Percentiles rank a stretch among this genome's conserved stretches.
These are phyloP conservation scores for Pocillopora meandrina DNA, from an alignment of 92 coral and sea anemone genomes.

Conservation along the genomic window DNA sequence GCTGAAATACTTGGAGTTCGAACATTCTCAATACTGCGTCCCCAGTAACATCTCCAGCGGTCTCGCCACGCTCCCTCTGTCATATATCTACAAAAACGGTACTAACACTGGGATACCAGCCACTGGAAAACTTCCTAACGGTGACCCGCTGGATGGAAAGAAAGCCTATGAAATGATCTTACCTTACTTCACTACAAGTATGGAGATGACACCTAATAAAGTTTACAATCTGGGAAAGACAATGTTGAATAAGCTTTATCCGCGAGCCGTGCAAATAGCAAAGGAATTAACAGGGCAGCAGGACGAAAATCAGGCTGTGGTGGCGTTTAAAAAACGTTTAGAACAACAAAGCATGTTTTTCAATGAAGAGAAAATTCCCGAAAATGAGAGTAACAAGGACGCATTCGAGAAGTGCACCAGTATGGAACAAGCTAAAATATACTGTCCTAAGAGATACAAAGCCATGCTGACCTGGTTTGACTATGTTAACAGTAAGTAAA, in stretches of 20 bases:
- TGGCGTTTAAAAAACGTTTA: conserved; percentile 67
- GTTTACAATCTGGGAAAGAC: conserved; percentile 68
- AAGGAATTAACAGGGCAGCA: conserved; percentile 60
- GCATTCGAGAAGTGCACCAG: conserved; percentile 79
- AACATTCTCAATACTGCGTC: conserved; percentile 86
- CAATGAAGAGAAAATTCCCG: conserved; percentile 83
- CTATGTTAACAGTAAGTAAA: conserved; percentile 77
- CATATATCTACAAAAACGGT: conserved; percentile 75
- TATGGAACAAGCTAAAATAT: conserved; percentile 69
- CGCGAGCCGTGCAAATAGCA: conserved; percentile 82
- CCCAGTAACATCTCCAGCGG: conserved; percentile 95
- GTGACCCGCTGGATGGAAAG: conserved; percentile 73
- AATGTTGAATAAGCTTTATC: conserved; percentile 71
- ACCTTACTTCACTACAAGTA: conserved; percentile 86
- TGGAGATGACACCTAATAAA: conserved; percentile 69
- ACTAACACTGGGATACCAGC: conserved; percentile 63
- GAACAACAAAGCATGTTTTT: conserved; percentile 84
- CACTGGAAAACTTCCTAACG: conserved; percentile 69
- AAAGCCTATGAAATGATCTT: conserved; percentile 86
- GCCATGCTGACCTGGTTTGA: conserved; percentile 92
- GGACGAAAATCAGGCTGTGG: conserved; percentile 64
- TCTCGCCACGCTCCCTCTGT: conserved; percentile 83
- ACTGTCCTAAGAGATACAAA: conserved; percentile 85
- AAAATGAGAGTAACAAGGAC: conserved; percentile 80
- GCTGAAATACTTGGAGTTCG: conserved; percentile 66